Conservation (phyloP, 2,888 invertebrate genomes). For the Troides aeacus region DNA sequence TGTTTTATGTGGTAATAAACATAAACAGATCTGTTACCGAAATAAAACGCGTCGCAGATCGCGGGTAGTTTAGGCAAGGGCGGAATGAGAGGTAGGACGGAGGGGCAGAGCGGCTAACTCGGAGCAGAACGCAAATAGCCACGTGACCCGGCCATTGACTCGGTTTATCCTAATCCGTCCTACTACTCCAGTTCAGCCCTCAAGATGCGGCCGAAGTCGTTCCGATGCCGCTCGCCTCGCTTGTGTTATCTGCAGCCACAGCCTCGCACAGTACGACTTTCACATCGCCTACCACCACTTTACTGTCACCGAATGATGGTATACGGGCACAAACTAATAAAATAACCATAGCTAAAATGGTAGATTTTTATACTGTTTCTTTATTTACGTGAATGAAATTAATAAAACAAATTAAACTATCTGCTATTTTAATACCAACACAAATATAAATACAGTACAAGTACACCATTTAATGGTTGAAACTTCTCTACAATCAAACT, state of each 20-base stretch:
- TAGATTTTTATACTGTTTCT: background rate
- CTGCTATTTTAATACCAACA: background rate
- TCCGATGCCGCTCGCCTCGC: constrained; percentile 41
- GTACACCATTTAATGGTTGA: constrained; percentile 16
- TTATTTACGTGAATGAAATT: background rate
- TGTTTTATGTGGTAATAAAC: constrained; percentile 34
- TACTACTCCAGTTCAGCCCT: constrained; percentile 74
- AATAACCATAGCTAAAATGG: background rate
- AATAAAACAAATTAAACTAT: background rate
- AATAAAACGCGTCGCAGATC: constrained; percentile 45
- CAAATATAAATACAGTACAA: background rate
- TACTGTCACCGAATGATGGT: constrained; percentile 17
- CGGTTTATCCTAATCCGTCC: constrained; percentile 79
- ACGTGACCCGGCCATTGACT: constrained; percentile 80
- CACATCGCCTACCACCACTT: constrained; percentile 58
- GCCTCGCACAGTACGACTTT: constrained; percentile 48
- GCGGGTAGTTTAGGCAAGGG: constrained; percentile 65
- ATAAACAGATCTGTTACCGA: constrained; percentile 63
- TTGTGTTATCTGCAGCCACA: constrained; percentile 34
- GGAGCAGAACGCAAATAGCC: constrained; percentile 72
- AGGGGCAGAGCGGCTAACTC: constrained; percentile 48
- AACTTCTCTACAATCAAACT: constrained; percentile 34
- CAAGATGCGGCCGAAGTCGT: constrained; percentile 46
- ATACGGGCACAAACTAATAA: background rate
- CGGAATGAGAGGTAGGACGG: constrained; percentile 55